A percentile compares a stretch with the other conserved stretches of the same genome.
Conservation (phyloP, 1,140 invertebrate genomes). For the Calephelis nemesis region DNA sequence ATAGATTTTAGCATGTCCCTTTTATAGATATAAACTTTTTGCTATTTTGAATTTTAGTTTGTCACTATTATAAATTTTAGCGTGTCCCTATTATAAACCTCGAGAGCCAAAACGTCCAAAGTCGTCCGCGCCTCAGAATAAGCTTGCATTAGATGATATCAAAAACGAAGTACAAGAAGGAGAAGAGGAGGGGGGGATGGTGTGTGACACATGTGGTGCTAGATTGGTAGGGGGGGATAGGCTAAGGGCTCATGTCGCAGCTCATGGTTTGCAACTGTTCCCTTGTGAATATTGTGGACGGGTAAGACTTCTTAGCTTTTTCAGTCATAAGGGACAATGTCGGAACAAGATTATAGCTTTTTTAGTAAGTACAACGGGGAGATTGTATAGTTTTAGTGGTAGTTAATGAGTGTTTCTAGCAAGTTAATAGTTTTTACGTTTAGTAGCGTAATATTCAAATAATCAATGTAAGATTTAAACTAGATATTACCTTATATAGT, state of each 20-base stretch:
- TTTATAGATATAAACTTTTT: constrained; percentile 34
- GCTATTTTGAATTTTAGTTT: no score
- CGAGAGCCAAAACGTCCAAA: constrained; percentile 52
- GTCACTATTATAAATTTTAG: constrained; percentile 30
- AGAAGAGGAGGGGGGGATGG: constrained; percentile 31
- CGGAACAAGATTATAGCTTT: background rate
- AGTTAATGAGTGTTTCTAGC: no score
- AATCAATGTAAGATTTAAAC: no score
- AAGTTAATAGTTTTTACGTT: no score
- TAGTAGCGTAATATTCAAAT: no score
- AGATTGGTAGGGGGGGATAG: constrained; percentile 37
- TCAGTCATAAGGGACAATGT: background rate
- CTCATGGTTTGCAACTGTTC: constrained; percentile 47
- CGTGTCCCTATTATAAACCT: constrained; percentile 65
- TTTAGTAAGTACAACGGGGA: background rate
- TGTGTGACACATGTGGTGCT: constrained; percentile 63
- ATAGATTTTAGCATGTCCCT: constrained; percentile 57
- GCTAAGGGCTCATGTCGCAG: constrained; percentile 47
- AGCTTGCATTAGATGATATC: background rate
- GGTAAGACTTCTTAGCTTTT: constrained; percentile 34
- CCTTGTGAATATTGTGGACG: constrained; percentile 55
- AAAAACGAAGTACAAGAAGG: constrained; percentile 13
- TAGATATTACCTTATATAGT: background rate
- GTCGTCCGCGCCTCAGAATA: background rate
- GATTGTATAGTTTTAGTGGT: no score